These are phyloP conservation scores for Lepidochitona cinerea DNA, from an alignment of 2,888 invertebrate species.

Conservation along the genomic window DNA sequence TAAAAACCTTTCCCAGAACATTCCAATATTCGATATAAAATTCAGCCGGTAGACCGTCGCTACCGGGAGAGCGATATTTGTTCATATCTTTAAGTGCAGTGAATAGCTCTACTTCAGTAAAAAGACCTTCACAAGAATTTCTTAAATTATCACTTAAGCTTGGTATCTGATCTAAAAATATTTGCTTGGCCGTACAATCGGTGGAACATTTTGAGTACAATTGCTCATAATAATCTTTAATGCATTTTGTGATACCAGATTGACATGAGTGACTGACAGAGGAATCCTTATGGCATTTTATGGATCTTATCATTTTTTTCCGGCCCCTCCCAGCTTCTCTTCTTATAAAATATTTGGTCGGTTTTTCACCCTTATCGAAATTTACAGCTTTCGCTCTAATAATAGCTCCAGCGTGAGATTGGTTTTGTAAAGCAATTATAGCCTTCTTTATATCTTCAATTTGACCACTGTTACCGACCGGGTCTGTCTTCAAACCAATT, in stretches of 20 bases:
- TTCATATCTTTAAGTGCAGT: no score
- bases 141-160: not conserved
- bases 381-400: not conserved
- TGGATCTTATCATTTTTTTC: not conserved
- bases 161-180: not conserved
- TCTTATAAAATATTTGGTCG: not conserved
- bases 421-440: no score
- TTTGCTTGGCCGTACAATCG: not conserved
- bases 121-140: not conserved
- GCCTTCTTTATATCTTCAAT: no score
- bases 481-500: not conserved
- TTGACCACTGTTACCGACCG: no score
- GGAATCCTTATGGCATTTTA: not conserved
- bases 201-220: not conserved
- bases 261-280: not conserved
- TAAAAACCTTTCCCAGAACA: no score
- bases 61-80: no score
- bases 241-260: not conserved
- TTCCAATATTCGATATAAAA: no score
- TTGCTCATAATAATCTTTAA: not conserved
- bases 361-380: constrained; percentile 1
- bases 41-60: no score
- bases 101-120: not conserved
- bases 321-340: not conserved
- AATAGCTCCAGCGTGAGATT: not conserved